phyloP scores from a whole-genome alignment of 2,888 invertebrate species.

The Crepidodera aurea region DNA sequence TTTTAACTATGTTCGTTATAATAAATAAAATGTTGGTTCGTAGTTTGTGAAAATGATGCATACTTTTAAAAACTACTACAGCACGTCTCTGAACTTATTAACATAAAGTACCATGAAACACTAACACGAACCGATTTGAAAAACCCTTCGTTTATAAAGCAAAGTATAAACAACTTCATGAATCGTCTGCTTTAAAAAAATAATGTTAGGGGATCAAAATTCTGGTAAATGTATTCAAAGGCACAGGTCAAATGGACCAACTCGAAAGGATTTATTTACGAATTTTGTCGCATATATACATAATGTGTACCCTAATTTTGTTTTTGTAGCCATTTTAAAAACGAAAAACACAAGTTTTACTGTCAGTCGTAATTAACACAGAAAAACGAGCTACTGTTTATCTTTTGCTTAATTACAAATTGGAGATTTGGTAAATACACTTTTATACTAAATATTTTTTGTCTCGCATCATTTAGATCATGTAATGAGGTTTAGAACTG shows the following conservation, averaged over 20 bases:
- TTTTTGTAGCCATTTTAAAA: background rate
- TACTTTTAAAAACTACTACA: too few species aligned
- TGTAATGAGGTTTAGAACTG: too few species aligned
- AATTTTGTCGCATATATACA: background rate
- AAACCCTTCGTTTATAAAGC: background rate
- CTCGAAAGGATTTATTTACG: background rate
- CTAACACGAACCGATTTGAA: background rate
- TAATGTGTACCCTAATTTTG: background rate
- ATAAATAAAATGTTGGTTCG: too few species aligned
- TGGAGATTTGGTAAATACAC: too few species aligned
- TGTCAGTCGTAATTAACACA: background rate
- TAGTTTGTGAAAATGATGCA: too few species aligned
- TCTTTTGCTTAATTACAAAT: background rate
- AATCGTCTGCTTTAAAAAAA: background rate
- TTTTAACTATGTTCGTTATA: too few species aligned
- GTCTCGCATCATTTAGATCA: too few species aligned
- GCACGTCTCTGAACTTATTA: too few species aligned
- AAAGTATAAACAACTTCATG: background rate
- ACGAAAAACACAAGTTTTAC: background rate
- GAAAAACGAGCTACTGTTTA: background rate
- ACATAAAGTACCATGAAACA: too few species aligned
- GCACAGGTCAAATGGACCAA: background rate
- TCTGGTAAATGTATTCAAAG: background rate
- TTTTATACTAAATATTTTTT: too few species aligned
- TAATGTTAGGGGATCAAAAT: background rate